These are phyloP conservation scores for Nycticebus coucang DNA, from an alignment of 2,113 vertebrate genomes.

Conservation along the genomic window DNA sequence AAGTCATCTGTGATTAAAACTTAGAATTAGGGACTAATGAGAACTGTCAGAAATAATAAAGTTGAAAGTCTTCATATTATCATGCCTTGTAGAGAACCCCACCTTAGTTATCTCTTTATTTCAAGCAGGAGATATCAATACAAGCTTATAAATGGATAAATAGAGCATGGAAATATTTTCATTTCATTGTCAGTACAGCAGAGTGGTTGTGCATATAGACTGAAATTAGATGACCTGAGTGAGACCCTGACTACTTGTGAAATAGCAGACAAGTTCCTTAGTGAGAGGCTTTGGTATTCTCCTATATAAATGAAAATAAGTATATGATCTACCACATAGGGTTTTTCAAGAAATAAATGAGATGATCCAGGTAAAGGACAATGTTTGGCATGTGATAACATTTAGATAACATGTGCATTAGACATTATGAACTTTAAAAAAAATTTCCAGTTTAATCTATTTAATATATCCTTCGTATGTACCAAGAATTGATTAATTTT, in stretches of 20 bases:
- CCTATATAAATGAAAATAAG: slow-evolving; percentile 32
- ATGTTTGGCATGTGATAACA: background rate
- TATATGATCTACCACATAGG: background rate
- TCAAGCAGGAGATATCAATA: slow-evolving; percentile 4
- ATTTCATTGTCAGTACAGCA: background rate
- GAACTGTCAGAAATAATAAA: background rate
- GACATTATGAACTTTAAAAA: slow-evolving; percentile 13
- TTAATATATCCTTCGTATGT: background rate
- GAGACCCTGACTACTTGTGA: background rate
- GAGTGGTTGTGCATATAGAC: background rate
- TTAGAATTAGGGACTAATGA: background rate
- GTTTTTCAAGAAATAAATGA: background rate
- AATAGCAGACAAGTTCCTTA: background rate
- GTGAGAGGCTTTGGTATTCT: background rate
- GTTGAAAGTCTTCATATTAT: background rate
- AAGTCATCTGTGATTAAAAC: background rate
- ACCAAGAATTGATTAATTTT: slow-evolving; percentile 9
- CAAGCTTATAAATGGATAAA: background rate
- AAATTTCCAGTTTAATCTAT: background rate
- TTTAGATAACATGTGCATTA: background rate
- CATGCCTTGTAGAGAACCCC: background rate
- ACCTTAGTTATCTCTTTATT: slow-evolving; percentile 6
- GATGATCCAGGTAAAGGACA: background rate
- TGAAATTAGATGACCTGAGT: background rate
- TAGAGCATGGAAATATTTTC: background rate